A percentile compares a stretch with the other conserved stretches of the same genome.
Conservation (phyloP, 1,140 invertebrate genomes). For the Drosophila bifasciata region DNA sequence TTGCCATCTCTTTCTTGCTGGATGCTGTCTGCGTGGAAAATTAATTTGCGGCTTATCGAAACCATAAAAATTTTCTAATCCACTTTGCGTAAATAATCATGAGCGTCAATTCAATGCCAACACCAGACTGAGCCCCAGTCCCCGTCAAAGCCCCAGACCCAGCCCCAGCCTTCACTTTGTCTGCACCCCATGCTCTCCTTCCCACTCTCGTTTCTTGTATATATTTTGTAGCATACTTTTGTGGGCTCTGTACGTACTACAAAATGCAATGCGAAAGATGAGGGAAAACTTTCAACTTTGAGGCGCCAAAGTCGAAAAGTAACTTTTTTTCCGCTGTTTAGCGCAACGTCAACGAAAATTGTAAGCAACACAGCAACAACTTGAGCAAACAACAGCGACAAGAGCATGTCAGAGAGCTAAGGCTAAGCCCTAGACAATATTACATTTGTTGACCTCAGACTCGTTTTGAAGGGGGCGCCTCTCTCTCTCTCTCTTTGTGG, state of each 20-base stretch:
- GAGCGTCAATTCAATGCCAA: conserved; percentile 59
- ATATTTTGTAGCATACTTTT: conserved; percentile 42
- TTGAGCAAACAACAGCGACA: conserved; percentile 1
- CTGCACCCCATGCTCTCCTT: not conserved
- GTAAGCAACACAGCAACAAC: conserved; percentile 26
- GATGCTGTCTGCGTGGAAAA: conserved; percentile 41
- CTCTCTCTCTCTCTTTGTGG: not conserved
- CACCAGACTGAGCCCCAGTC: too few species aligned
- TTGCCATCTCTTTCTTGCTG: not conserved
- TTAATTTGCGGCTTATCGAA: conserved; percentile 65
- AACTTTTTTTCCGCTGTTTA: conserved; percentile 58
- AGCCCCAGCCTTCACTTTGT: conserved; percentile 20
- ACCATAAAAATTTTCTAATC: conserved; percentile 60
- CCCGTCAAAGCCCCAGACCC: too few species aligned
- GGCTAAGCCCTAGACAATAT: conserved; percentile 57
- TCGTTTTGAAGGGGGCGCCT: conserved; percentile 14
- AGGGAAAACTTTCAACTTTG: conserved; percentile 54
- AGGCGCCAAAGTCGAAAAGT: conserved; percentile 61
- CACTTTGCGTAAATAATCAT: conserved; percentile 62
- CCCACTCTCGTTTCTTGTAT: not conserved
- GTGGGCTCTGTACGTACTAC: conserved; percentile 21
- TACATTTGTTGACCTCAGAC: conserved; percentile 58
- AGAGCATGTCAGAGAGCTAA: conserved; percentile 34
- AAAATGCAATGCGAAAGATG: conserved; percentile 44
- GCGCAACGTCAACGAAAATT: conserved; percentile 57